phyloP scores from a whole-genome alignment of 1,140 invertebrate genomes.

The Halyomorpha halys region DNA sequence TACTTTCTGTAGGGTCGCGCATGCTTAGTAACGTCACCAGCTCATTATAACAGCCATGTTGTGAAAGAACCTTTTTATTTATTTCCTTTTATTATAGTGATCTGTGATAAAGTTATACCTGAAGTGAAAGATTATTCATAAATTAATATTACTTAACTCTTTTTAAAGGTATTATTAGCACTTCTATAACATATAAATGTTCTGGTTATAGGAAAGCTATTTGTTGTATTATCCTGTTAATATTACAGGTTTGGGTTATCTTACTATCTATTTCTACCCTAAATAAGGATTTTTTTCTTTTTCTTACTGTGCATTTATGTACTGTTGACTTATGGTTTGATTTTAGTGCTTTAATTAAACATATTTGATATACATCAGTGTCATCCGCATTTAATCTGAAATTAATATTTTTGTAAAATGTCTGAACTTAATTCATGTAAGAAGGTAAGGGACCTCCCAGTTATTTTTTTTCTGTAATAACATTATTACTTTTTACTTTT shows the following conservation, averaged over 20 bases:
- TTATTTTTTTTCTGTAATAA: neutral
- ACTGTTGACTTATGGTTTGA: neutral
- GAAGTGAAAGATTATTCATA: neutral
- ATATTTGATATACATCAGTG: neutral
- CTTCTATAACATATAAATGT: neutral
- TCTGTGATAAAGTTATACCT: conserved; percentile 16
- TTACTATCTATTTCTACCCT: neutral
- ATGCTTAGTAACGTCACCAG: no score
- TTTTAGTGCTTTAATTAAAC: neutral
- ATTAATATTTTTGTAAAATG: conserved; percentile 16
- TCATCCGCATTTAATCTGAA: conserved; percentile 1
- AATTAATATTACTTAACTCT: neutral
- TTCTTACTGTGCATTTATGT: neutral
- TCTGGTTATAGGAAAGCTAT: neutral
- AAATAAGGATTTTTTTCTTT: neutral
- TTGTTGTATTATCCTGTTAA: neutral
- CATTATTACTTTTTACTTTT: neutral
- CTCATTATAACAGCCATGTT: conserved; percentile 11
- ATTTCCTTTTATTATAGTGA: conserved; percentile 1
- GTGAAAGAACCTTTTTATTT: conserved; percentile 17
- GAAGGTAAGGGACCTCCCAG: neutral
- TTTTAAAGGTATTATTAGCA: neutral
- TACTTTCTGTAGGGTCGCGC: no score
- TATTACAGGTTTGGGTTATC: neutral
- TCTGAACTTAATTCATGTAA: neutral